Evolutionary conservation across 2,113 vertebrate genomes (phyloP).

Genomic region (Psittacus erithacus): DNA sequence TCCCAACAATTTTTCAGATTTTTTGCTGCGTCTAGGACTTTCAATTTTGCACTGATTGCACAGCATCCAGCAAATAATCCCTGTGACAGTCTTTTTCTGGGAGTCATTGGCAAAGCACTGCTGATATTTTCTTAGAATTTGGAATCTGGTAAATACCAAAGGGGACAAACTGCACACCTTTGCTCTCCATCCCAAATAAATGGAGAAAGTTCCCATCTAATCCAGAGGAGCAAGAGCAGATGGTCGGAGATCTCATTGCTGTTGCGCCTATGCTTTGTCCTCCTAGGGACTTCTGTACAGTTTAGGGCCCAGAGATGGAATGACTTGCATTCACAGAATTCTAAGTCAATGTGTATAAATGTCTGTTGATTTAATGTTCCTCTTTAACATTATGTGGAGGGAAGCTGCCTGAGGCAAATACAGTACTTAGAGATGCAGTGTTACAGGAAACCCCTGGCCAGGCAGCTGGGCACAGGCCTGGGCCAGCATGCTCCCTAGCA

Average conservation of each 20-base stretch:
- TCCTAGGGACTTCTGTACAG: neutral
- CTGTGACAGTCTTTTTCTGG: neutral
- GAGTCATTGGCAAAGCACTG: neutral
- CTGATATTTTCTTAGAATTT: neutral
- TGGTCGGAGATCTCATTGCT: neutral
- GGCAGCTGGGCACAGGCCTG: neutral
- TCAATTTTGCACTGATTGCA: neutral
- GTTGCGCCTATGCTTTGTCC: neutral
- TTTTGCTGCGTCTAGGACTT: neutral
- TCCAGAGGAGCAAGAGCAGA: neutral
- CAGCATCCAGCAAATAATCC: neutral
- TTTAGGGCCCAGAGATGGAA: neutral
- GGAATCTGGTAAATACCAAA: neutral
- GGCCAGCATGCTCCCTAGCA: neutral
- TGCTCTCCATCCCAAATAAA: neutral
- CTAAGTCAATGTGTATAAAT: neutral
- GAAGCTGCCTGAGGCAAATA: conserved; percentile 45
- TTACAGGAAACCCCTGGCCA: neutral
- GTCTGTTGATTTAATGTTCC: conserved; percentile 14
- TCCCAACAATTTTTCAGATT: neutral
- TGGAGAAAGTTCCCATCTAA: neutral
- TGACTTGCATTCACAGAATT: neutral
- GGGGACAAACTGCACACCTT: neutral
- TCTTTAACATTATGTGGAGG: neutral
- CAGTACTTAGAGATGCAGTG: conserved; percentile 7